Conservation (phyloP, 2,797 vertebrate genomes). For the Microhierax caerulescens region DNA sequence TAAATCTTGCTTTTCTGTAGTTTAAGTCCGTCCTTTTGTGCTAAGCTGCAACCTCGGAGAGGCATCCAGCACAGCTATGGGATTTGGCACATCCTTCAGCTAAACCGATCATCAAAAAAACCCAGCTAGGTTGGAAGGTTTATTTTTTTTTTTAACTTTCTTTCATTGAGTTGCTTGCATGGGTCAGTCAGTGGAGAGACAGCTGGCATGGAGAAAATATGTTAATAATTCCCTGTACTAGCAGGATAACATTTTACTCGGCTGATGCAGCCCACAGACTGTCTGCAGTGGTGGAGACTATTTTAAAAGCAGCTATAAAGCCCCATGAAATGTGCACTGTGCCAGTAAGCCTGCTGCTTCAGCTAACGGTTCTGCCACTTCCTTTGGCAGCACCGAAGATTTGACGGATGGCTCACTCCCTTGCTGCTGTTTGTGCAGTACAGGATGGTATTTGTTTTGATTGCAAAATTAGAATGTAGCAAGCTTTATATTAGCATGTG, state of each 20-base stretch:
- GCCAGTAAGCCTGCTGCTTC: constrained; percentile 46
- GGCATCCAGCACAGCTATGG: not conserved
- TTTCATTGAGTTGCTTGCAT: not conserved
- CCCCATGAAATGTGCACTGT: not conserved
- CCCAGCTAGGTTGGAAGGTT: not conserved
- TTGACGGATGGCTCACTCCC: not conserved
- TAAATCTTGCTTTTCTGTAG: not conserved
- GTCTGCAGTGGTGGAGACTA: not conserved
- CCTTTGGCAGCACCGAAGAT: not conserved
- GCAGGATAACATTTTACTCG: not conserved
- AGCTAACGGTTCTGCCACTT: constrained; percentile 31
- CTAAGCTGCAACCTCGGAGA: not conserved
- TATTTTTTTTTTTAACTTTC: not conserved
- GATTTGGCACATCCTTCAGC: not conserved
- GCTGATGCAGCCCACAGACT: constrained; percentile 10
- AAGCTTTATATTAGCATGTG: not conserved
- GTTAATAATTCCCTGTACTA: not conserved
- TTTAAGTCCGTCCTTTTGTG: not conserved
- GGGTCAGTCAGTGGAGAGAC: not conserved
- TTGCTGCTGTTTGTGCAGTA: not conserved
- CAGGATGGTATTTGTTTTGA: not conserved
- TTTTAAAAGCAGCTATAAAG: constrained; percentile 26
- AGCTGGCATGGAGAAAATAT: not conserved
- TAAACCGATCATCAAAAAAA: not conserved
- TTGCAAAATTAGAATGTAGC: not conserved